phyloP scores from a whole-genome alignment of 2,797 vertebrate species.

The Pampus argenteus region DNA sequence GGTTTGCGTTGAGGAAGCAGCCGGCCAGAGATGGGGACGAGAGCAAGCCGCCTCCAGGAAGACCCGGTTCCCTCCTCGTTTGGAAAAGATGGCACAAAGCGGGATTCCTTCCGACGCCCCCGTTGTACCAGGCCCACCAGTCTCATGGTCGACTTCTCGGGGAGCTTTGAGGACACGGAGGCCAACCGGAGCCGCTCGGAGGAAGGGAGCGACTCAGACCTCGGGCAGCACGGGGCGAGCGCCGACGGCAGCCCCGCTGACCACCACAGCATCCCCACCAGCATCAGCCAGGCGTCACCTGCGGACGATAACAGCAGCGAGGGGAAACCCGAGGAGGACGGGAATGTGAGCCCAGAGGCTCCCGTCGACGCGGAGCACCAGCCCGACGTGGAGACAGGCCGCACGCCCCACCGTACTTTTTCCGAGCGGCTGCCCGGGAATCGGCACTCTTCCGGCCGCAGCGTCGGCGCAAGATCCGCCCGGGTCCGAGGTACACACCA shows the following conservation, averaged over 20 bases:
- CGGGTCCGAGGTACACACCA: conserved; percentile 80
- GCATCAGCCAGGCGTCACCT: conserved; percentile 72
- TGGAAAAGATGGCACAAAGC: conserved; percentile 81
- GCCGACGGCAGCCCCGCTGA: conserved; percentile 82
- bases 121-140: conserved; percentile 84
- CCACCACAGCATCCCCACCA: conserved; percentile 71
- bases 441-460: conserved; percentile 80
- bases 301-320: conserved; percentile 72
- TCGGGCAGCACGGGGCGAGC: conserved; percentile 81
- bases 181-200: conserved; percentile 83
- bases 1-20: conserved; percentile 62
- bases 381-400: conserved; percentile 81
- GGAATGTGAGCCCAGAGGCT: conserved; percentile 62
- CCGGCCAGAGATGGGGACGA: conserved; percentile 82
- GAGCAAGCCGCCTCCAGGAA: conserved; percentile 86
- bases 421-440: conserved; percentile 85
- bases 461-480: conserved; percentile 77
- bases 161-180: conserved; percentile 86
- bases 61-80: conserved; percentile 78
- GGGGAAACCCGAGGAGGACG: conserved; percentile 74
- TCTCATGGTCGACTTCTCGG: conserved; percentile 85
- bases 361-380: conserved; percentile 66
- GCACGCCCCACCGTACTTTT: conserved; percentile 85
- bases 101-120: conserved; percentile 81
- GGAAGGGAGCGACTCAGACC: conserved; percentile 86